A percentile compares a stretch with the other conserved stretches of the same genome.
These are phyloP conservation scores for Acanthurus leucopareius DNA, from an alignment of 2,797 vertebrate genomes.

Conservation along the genomic window DNA sequence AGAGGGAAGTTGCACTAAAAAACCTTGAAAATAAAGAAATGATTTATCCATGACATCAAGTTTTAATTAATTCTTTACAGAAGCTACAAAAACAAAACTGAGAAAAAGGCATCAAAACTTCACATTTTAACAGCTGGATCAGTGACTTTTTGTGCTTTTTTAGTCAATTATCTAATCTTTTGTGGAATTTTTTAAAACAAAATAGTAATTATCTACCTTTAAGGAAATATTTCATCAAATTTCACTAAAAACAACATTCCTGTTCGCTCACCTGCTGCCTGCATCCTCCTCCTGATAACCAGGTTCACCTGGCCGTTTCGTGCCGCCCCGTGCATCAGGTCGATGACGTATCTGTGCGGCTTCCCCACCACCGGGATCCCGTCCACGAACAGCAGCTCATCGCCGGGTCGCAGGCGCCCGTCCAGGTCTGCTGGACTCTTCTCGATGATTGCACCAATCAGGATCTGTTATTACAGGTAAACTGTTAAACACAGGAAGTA, in stretches of 20 bases:
- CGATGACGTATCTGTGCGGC: conserved; percentile 98
- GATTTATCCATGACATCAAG: too few relatives aligned
- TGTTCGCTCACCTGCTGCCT: conserved; percentile 85
- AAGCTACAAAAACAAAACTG: too few relatives aligned
- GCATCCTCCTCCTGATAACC: conserved; percentile 93
- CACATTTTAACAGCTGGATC: too few relatives aligned
- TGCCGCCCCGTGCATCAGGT: conserved; percentile 97
- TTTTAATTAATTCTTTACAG: too few relatives aligned
- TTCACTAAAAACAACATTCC: too few relatives aligned
- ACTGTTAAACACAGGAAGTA: conserved; percentile 19
- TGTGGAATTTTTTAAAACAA: neutral
- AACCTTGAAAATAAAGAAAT: too few relatives aligned
- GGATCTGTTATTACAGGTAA: conserved; percentile 85
- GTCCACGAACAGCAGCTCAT: conserved; percentile 96
- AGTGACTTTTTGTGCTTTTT: too few relatives aligned
- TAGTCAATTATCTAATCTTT: too few relatives aligned
- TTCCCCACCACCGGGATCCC: conserved; percentile 96
- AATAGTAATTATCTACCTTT: too few relatives aligned
- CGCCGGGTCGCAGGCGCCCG: conserved; percentile 94
- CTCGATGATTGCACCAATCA: conserved; percentile 97
- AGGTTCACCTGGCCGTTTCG: conserved; percentile 96
- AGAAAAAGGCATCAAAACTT: too few relatives aligned
- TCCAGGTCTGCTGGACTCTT: conserved; percentile 98
- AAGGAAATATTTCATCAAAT: too few relatives aligned
- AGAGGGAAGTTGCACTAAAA: too few relatives aligned